Base-by-base conservation (phyloP, 2,888 invertebrate genomes). In the Deladenus siricidicola region DNA sequence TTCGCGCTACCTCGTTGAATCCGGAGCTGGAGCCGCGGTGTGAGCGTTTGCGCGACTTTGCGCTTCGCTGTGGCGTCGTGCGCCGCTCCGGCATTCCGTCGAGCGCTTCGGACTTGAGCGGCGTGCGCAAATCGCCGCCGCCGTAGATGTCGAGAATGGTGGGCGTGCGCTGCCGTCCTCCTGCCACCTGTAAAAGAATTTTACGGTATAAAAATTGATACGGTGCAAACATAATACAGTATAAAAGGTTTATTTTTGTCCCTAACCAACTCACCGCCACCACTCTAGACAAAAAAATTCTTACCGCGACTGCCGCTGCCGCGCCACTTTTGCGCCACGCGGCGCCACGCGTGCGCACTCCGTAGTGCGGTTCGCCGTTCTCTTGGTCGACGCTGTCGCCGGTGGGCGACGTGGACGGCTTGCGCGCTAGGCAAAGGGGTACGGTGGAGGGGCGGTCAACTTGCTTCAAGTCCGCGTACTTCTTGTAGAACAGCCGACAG, bases 401-500 rank as follows among this genome's bases (percentile, higher is more conserved):
- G 6, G 39, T 14, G 24, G 26, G 45, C 50, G 47, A 34, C 14
- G 56, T 45, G 8, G 58, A 34, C 24, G 43, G 49, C 4, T 56
- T 30, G 24, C 30, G 54, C 29, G 49, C 29, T 6, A 60, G 39
- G 30, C 59, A 62, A n/a, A 51, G 53, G 4, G 62, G 62, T 4
- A 62, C 59, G 34, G 62, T 60, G 23, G 78, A 67, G 8, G 80
- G 77, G 39, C 79, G 76, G 60, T 81, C 79, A 21, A 82, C 75
- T 23, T 80, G 80, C 10, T 82, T 79, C 67, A 88, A 81, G 79
- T 88, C 87, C 66, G 87, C 88, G 72, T 87, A 86, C 77, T 87
- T 87, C 80, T 88, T 87, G 79, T 85, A 85, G 80, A 86, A 86
- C 43, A 86, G 81, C 56, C 88, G 84, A 80, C 88, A 89, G 76